These are phyloP conservation scores for Mugil cephalus DNA, from an alignment of 2,113 vertebrate species.

Conservation along the genomic window DNA sequence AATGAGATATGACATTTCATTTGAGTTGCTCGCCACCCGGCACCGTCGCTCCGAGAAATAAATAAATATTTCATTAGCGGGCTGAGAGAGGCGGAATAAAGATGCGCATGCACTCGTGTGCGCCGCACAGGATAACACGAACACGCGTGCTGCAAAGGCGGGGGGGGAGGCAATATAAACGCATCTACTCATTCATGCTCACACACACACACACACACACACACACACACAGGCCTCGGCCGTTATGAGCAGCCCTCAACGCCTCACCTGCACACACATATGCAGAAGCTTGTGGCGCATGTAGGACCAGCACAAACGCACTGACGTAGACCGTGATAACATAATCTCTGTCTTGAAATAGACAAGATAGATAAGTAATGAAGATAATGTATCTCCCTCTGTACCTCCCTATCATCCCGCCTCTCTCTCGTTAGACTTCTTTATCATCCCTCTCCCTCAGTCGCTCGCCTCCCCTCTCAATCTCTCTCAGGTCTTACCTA, in stretches of 20 bases:
- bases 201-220: too few species aligned
- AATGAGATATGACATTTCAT: conserved; percentile 83
- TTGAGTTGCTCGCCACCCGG: conserved; percentile 58
- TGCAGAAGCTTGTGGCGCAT: conserved; percentile 17
- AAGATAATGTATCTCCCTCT: conserved; percentile 73
- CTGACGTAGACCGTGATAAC: conserved; percentile 50
- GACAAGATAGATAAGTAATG: conserved; percentile 71
- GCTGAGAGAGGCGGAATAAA: conserved; percentile 53
- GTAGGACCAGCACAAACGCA: conserved; percentile 45
- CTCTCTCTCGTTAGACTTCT: conserved; percentile 68
- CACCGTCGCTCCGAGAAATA: conserved; percentile 68
- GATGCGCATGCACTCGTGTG: conserved; percentile 30
- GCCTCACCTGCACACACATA: conserved; percentile 3
- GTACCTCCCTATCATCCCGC: conserved; percentile 72
- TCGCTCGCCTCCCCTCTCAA: conserved; percentile 41
- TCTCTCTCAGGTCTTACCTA: conserved; percentile 76
- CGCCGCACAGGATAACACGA: conserved; percentile 3
- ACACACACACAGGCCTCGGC: conserved; percentile 43
- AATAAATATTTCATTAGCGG: conserved; percentile 79
- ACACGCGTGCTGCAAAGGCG: neutral
- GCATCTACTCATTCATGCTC: conserved; percentile 54
- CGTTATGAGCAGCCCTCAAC: conserved; percentile 31
- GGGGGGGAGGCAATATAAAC: conserved; percentile 41
- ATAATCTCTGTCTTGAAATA: conserved; percentile 59
- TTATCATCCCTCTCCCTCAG: conserved; percentile 60